phyloP scores from a whole-genome alignment of 2,797 vertebrate species.

The Brachyalestes nurse region DNA sequence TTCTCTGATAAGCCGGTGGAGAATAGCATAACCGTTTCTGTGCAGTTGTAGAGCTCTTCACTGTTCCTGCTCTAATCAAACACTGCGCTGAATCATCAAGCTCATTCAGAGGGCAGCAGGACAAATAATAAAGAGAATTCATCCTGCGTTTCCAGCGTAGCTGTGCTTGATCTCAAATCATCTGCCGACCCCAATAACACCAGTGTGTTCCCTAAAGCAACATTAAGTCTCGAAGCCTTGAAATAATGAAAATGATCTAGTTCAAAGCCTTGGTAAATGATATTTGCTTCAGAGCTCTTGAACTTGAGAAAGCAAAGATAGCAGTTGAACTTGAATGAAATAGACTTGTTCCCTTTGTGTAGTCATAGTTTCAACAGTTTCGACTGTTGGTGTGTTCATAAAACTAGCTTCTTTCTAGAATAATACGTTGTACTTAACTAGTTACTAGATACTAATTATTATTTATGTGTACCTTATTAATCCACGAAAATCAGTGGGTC shows the following conservation, averaged over 20 bases:
- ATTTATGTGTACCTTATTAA: background rate
- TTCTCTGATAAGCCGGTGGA: background rate
- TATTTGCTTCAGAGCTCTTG: background rate
- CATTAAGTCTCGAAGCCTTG: background rate
- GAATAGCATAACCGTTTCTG: background rate
- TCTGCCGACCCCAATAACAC: background rate
- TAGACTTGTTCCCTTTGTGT: background rate
- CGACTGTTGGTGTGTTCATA: background rate
- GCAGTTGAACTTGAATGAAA: background rate
- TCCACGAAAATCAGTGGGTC: background rate
- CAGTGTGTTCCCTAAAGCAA: background rate
- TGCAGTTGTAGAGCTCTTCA: slow-evolving; percentile 2
- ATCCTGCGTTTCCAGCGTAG: background rate
- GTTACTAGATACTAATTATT: background rate
- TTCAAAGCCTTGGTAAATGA: background rate
- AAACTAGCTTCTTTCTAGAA: background rate
- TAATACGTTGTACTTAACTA: background rate
- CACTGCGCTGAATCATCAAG: slow-evolving; percentile 12
- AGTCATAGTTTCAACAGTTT: background rate
- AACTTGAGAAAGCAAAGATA: background rate
- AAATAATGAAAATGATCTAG: background rate
- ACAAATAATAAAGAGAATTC: background rate
- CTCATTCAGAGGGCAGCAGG: background rate
- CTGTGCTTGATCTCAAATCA: background rate
- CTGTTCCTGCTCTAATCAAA: background rate